Percentiles rank a stretch among this genome's conserved stretches.
phyloP scores from a whole-genome alignment of 2,888 invertebrate genomes.

The Drosophila pegasa region DNA sequence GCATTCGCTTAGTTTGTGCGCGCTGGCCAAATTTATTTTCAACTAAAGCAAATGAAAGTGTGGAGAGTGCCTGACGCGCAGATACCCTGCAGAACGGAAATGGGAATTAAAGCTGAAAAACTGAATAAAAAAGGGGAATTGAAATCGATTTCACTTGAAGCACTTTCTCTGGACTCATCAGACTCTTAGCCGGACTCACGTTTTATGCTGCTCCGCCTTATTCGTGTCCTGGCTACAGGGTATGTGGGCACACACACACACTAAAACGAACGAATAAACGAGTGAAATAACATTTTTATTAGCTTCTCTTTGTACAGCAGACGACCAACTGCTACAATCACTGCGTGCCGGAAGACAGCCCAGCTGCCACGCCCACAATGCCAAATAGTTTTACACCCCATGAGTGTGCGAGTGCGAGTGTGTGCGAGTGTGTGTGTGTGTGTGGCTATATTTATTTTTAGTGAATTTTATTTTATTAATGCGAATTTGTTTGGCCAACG shows the following conservation, averaged over 20 bases:
- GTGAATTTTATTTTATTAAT: conserved; percentile 69
- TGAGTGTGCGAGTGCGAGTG: neutral
- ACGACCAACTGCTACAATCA: conserved; percentile 24
- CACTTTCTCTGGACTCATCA: neutral
- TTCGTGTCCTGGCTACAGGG: neutral
- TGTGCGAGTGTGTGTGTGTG: neutral
- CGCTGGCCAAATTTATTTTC: conserved; percentile 57
- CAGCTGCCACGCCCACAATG: conserved; percentile 54
- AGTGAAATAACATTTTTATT: conserved; percentile 43
- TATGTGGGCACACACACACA: conserved; percentile 3
- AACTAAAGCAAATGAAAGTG: conserved; percentile 2
- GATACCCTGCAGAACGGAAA: neutral
- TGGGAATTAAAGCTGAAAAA: neutral
- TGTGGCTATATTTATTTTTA: conserved; percentile 14
- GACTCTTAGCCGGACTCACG: neutral
- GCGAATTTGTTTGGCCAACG: conserved; percentile 55
- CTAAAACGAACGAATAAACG: conserved; percentile 2
- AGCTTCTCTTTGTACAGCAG: conserved; percentile 44
- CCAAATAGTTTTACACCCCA: conserved; percentile 53
- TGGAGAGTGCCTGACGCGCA: neutral
- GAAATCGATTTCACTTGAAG: neutral
- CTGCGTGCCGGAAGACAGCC: conserved; percentile 17
- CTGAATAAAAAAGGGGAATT: neutral
- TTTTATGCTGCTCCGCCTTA: neutral
- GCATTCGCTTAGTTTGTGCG: conserved; percentile 45